Conservation (phyloP, 2,113 vertebrate species). For the Clarias magur region DNA sequence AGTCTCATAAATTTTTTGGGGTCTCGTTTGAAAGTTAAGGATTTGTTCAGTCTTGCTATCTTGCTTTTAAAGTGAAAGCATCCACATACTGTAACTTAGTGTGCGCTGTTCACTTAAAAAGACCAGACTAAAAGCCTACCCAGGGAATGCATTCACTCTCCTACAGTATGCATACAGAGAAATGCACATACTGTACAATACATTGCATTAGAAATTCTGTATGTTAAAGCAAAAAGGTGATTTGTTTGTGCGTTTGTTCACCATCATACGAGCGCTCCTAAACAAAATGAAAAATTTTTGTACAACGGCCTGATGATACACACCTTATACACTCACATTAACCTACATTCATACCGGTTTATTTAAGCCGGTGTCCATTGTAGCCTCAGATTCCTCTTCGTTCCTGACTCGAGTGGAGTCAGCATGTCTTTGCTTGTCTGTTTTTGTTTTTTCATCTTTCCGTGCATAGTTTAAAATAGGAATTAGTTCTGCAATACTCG, state of each 20-base stretch:
- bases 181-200: neutral
- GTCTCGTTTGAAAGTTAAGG: neutral
- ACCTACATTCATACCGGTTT: neutral
- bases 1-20: neutral
- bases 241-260: neutral
- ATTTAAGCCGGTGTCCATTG: neutral
- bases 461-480: neutral
- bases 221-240: neutral
- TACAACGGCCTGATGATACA: neutral
- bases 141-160: neutral
- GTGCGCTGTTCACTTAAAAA: neutral
- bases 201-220: neutral
- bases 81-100: neutral
- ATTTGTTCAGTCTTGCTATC: neutral
- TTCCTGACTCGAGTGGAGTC: neutral
- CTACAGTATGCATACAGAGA: neutral
- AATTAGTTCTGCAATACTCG: neutral
- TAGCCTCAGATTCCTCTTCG: neutral
- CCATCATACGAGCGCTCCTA: neutral
- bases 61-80: neutral
- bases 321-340: neutral
- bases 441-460: neutral
- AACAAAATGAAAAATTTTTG: too few species aligned
- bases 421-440: too few species aligned
- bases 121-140: neutral